Evolutionary conservation across 2,888 invertebrate species (phyloP), one percentile per base, ranked within the genome.

Genomic region (Cancer borealis): DNA sequence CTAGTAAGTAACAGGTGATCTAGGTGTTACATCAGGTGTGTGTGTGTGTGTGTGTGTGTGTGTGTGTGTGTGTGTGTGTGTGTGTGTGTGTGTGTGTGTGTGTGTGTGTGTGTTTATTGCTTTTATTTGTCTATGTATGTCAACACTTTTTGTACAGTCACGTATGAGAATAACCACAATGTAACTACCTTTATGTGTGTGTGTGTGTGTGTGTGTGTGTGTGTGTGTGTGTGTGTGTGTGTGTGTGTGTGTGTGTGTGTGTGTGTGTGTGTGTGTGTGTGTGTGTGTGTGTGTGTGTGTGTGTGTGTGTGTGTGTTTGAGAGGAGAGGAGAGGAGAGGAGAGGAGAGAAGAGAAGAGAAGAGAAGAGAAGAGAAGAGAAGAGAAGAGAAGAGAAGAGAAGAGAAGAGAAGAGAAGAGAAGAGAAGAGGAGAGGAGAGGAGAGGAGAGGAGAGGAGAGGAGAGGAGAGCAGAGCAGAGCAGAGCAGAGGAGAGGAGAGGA

Each of bases 11-110:
- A 73, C 73, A 73, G n/a, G 4, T 73, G 17, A 79, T 79, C 2
- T 30, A 79, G 12, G 30, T 79, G 21, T 79, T 79, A 79, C 79
- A 3, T 30, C 79, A 79, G 30, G 30, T 79, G 79, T 79, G 79
- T 79, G 30, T 79, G 79, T 79, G 79, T 79, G 79, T 79, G 79
- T 79, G 79, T 79, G 79, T 79, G 79, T 79, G 79, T 79, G 79
- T 79, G 79, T 79, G 79, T 79, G 79, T 79, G 79, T 79, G 79
- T 79, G 79, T 79, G 79, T 79, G 79, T 79, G 79, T 79, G 79
- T 79, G 26, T 79, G 79, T 30, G 30, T 79, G 26, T 79, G 79
- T 79, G 30, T 30, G 26, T 79, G 26, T 30, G 30, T 79, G 26
- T 79, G 66, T 66, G 66, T 66, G 66, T 66, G 66, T 66, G 66